Percentiles rank a stretch among this genome's conserved stretches.
These are phyloP conservation scores for Drosophila pseudotakahashii DNA, from an alignment of 2,888 invertebrate species.

Conservation along the genomic window DNA sequence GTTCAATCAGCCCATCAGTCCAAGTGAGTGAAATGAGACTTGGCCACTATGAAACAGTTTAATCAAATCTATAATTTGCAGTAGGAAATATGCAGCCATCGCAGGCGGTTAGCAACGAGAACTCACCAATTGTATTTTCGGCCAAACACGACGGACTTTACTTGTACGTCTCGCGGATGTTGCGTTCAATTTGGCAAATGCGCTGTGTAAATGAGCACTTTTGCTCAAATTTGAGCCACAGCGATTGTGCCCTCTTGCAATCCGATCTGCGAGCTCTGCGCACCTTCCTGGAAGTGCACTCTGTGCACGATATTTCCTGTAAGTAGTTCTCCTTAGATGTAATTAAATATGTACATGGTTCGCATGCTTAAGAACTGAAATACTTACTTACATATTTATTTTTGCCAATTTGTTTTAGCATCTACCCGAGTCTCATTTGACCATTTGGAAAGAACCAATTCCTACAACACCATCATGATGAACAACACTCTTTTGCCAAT, in stretches of 20 bases:
- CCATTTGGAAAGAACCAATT: constrained; percentile 67
- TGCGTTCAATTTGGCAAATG: constrained; percentile 94
- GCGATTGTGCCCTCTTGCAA: constrained; percentile 90
- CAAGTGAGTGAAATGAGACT: constrained; percentile 79
- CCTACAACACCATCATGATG: constrained; percentile 66
- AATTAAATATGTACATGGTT: no score
- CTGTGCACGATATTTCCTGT: constrained; percentile 84
- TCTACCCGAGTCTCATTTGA: constrained; percentile 63
- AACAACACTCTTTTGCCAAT: constrained; percentile 57
- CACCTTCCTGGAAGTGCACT: constrained; percentile 90
- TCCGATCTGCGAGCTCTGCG: constrained; percentile 90
- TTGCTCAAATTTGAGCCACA: constrained; percentile 88
- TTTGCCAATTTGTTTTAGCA: constrained; percentile 43
- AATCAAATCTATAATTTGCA: not conserved
- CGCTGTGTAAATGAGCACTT: constrained; percentile 90
- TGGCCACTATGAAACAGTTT: not conserved
- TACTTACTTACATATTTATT: not conserved
- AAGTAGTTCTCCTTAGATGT: constrained; percentile 19
- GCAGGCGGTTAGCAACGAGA: constrained; percentile 62
- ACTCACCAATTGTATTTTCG: constrained; percentile 85
- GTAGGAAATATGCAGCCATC: constrained; percentile 37
- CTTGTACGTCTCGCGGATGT: constrained; percentile 93
- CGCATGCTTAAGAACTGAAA: no score
- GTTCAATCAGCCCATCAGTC: constrained; percentile 84
- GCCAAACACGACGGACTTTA: constrained; percentile 97